Evolutionary conservation across 2,888 invertebrate genomes (phyloP).

Genomic region (Nasonovia ribisnigri): DNA sequence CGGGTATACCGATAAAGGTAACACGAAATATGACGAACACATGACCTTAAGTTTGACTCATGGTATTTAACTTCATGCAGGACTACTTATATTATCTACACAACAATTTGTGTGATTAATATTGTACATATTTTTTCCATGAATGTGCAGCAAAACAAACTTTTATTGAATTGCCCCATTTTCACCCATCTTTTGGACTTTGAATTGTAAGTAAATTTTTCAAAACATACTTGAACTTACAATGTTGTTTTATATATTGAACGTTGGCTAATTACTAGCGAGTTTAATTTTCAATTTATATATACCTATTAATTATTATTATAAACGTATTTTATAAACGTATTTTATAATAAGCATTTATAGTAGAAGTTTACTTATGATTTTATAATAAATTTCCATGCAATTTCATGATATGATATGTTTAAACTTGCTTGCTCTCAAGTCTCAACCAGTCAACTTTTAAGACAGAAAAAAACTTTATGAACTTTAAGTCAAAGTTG

Average conservation of each 20-base stretch:
- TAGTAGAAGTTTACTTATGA: neutral
- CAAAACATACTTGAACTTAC: neutral
- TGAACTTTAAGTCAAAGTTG: too few relatives aligned
- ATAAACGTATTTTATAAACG: too few relatives aligned
- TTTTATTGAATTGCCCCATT: too few relatives aligned
- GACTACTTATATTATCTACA: neutral
- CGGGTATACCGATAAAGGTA: neutral
- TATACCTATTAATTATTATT: too few relatives aligned
- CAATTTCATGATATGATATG: neutral
- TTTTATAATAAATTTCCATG: neutral
- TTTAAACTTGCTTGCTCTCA: neutral
- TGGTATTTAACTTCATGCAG: neutral
- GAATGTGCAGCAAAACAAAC: too few relatives aligned
- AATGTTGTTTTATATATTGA: neutral
- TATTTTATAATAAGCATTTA: too few relatives aligned
- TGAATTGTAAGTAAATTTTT: neutral
- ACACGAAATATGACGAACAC: neutral
- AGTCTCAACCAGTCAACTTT: neutral
- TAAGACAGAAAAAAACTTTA: too few relatives aligned
- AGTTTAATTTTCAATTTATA: neutral
- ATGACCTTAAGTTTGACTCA: neutral
- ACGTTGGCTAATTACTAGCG: neutral
- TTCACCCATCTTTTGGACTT: neutral
- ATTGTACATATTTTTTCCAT: neutral
- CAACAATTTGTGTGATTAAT: neutral